Base-by-base conservation (phyloP, 1,140 invertebrate species). In the Bombyx mori region DNA sequence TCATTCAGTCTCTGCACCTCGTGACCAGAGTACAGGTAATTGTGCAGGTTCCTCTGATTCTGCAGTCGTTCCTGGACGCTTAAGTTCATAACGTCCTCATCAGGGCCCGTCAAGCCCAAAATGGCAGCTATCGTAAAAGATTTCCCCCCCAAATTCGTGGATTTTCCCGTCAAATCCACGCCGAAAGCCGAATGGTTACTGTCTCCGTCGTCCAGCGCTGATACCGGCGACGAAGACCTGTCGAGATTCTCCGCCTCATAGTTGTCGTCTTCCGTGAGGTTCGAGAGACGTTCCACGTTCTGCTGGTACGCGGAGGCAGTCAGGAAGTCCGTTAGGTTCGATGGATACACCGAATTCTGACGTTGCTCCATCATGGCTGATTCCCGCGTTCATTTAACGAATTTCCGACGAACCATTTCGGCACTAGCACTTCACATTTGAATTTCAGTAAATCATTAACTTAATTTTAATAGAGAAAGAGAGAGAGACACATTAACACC, bases 111-210 rank as follows among this genome's bases (percentile, higher is more conserved):
- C 60, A 87, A 44, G 0, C 84, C 84, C 63, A 87, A 73, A 46
- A 87, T 87, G 54, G 84, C 84, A 6, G 84, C 82, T 1, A 87
- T 87, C 0, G 84, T 87, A 54, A 87, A 87, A 1, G 80, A 82
- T 61, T 87, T 87, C 0, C 80, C 82, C 3, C 60, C 79, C 58
- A 86, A 75, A 70, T 75, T 82, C 2, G 81, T 82, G 0, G 58
- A 68, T 54, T 85, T 87, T 2, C 80, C 83, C 0, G 79, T 78
- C 55, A 87, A 67, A 56, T 87, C 82, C 1, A 85, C 84, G 1
- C 82, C 84, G 44, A 78, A 86, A 1, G 77, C 66, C n/a, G 80
- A 77, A 44, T 79, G 68, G 44, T 75, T 65, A 22, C 57, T 77
- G 61, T 86, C 79, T 3, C 74, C 79, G 54, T 87, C 80, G 6